phyloP scores from a whole-genome alignment of 2,113 vertebrate species.

The Oncorhynchus kisutch region DNA sequence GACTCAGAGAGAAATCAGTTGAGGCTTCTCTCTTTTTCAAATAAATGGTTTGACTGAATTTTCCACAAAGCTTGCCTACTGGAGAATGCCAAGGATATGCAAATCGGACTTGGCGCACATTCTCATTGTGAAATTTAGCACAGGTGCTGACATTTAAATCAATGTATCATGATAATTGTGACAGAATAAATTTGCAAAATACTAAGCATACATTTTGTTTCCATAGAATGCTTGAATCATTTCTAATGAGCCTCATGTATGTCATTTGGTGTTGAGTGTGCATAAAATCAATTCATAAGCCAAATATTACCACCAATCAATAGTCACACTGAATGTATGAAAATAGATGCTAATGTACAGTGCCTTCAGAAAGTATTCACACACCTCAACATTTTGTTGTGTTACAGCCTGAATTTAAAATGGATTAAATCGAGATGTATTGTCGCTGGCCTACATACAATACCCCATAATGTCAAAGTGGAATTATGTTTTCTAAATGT shows the following conservation, averaged over 20 bases:
- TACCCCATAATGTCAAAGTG: no score
- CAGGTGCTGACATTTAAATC: conserved; percentile 41
- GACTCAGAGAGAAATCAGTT: not conserved
- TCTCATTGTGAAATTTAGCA: conserved; percentile 23
- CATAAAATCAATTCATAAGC: not conserved
- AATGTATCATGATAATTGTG: not conserved
- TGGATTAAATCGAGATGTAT: no score
- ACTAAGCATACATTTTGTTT: not conserved
- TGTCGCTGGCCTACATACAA: no score
- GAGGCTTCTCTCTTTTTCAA: conserved; percentile 8
- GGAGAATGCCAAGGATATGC: conserved; percentile 38
- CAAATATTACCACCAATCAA: no score
- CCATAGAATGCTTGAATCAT: not conserved
- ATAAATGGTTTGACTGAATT: conserved; percentile 1
- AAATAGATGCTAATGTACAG: no score
- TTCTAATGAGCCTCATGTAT: not conserved
- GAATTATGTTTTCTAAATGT: no score
- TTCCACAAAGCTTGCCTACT: not conserved
- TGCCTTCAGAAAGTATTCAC: no score
- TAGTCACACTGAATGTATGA: no score
- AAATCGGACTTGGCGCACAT: conserved; percentile 26
- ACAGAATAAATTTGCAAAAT: not conserved
- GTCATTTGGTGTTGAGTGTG: not conserved
- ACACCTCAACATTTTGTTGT: no score
- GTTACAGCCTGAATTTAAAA: no score